Evolutionary conservation across 2,888 invertebrate species (phyloP), one percentile per base, ranked within the genome.

Genomic region (Automeris io): DNA sequence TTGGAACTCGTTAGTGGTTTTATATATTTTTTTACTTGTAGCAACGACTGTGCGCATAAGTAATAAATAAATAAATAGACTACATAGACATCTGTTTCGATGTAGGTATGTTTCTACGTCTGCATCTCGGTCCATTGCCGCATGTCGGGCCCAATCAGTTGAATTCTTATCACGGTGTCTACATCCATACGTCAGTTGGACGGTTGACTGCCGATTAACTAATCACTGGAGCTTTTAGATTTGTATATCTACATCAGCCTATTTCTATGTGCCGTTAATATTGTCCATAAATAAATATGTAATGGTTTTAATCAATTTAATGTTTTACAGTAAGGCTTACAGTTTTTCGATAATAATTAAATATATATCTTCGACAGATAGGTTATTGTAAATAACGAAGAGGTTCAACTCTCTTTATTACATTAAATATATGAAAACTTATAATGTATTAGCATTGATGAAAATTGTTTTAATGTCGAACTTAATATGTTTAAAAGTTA

Each of bases 61-160:
- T n/a, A 29, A 16, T 29, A 2, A 16, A 16, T 13, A 16, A 2
- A 29, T 7, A 29, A 16, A 29, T 29, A 16, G 1, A 23, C 23
- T 16, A 16, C 2, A n/a, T n/a, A 12, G 13, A 24, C 26, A 19
- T 33, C 45, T 43, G 43, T 46, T 45, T 45, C 42, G 47, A 22
- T 32, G 8, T 33, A 40, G 31, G 29, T 40, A 40, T 47, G 40
- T 39, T 44, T 37, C 25, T 47, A 58, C 60, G 55, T 66, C 59
- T 53, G 50, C 52, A 54, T 53, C 51, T 56, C 59, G 54, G 51
- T 58, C 45, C 53, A 51, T 46, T 60, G 59, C 58, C 54, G 51
- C 49, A 22, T 46, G 68, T 68, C 69, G 57, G 55, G 53, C 62
- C 53, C 56, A 59, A 67, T 70, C 64, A 70, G 61, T 70, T 66